phyloP scores from a whole-genome alignment of 2,113 vertebrate genomes.

The Tetrao urogallus region DNA sequence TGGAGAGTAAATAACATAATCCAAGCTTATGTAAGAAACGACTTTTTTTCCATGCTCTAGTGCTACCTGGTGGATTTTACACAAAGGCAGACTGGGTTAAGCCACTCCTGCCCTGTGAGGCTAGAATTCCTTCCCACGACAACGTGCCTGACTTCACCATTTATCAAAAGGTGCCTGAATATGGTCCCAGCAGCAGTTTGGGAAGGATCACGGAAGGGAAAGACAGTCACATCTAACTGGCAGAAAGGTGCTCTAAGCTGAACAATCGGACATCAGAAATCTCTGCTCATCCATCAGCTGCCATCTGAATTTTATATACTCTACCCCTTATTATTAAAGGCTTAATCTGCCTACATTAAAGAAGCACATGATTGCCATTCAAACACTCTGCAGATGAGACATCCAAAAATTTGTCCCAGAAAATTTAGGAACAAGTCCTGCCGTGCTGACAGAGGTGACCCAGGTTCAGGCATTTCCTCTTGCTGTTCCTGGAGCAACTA shows the following conservation, averaged over 20 bases:
- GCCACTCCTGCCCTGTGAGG: neutral
- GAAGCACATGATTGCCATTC: neutral
- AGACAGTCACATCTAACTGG: neutral
- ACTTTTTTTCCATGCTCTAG: constrained; percentile 49
- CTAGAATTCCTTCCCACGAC: neutral
- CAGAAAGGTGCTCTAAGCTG: neutral
- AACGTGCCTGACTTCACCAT: neutral
- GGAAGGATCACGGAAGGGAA: neutral
- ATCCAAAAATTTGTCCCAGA: neutral
- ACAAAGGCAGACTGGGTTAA: constrained; percentile 16
- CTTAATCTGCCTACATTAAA: neutral
- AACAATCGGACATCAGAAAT: neutral
- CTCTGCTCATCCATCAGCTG: neutral
- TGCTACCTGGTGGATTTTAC: constrained; percentile 39
- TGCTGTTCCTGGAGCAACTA: neutral
- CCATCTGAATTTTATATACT: neutral
- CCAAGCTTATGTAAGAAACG: constrained; percentile 42
- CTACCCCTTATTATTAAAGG: neutral
- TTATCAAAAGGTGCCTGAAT: neutral
- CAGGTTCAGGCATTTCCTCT: neutral
- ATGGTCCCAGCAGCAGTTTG: neutral
- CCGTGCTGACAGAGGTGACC: neutral
- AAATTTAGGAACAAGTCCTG: neutral
- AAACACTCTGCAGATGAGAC: neutral
- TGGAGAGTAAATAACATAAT: constrained; percentile 60